Conservation (phyloP, 1,140 invertebrate species). For the Mizuhopecten yessoensis region DNA sequence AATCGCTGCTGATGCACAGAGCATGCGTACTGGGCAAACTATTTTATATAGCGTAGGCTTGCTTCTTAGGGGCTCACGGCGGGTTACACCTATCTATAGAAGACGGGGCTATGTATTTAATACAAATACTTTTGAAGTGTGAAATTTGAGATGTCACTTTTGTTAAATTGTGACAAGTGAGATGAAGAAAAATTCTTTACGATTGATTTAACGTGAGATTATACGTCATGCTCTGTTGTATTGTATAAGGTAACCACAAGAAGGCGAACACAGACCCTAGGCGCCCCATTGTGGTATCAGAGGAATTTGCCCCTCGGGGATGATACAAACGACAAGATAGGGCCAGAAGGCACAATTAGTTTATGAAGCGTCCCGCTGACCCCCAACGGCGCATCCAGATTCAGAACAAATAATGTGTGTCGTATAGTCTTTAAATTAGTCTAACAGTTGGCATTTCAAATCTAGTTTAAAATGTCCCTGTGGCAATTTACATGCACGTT, state of each 20-base stretch:
- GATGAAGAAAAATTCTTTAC: background rate
- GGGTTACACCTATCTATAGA: background rate
- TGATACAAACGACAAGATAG: background rate
- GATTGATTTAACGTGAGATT: background rate
- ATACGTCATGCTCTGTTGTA: background rate
- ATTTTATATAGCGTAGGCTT: conserved; percentile 15
- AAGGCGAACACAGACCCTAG: background rate
- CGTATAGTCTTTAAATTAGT: background rate
- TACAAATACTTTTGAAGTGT: background rate
- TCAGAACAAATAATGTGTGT: background rate
- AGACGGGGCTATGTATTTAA: background rate
- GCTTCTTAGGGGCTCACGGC: background rate
- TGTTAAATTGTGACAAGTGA: background rate
- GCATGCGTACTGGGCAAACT: conserved; percentile 30
- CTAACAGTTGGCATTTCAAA: background rate
- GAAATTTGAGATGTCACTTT: background rate
- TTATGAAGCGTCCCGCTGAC: conserved; percentile 23
- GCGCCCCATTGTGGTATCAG: background rate
- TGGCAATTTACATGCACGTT: background rate
- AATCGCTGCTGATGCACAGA: conserved; percentile 36
- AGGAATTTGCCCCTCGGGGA: conserved; percentile 28
- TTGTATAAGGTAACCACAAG: background rate
- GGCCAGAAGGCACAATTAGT: background rate
- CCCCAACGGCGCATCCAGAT: background rate
- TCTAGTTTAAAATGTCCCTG: background rate